Evolutionary conservation across 1,140 invertebrate genomes (phyloP), one percentile per base, ranked within the genome.

Genomic region (Drosophila subpulchrella): DNA sequence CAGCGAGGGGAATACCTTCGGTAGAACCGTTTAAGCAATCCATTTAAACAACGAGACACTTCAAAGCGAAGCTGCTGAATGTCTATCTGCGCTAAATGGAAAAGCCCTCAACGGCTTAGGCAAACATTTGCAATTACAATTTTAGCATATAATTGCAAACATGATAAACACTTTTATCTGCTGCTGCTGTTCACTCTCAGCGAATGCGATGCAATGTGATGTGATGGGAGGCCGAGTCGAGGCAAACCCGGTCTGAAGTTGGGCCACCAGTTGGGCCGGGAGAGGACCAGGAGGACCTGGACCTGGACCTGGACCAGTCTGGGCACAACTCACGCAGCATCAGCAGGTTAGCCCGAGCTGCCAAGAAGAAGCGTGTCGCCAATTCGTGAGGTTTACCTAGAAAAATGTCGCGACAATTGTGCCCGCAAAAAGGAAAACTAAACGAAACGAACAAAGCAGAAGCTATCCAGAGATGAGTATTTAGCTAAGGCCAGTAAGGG

Each of bases 301-400:
- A 46, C 8, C 42, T 10, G 11, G 47, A 48, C 13, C 47, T 30
- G 17, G 48, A 50, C 60, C 47, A 72, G 62, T 67, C 59, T 63
- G 59, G 55, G 68, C 70, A 79, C 84, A 73, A 70, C 75, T 86
- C 78, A 86, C 82, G 78, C 83, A 86, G 32, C 42, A 42, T 41
- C 50, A 57, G 67, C 67, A 71, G 84, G 78, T 89, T 83, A 46
- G 34, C 50, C 58, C 36, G 20, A 63, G 74, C 83, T 81, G 83
- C 82, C 77, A 72, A 86, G 81, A 77, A 91, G 90, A 91, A 91
- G 90, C 90, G 90, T 91, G 90, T 91, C 90, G 90, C 90, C 90
- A 91, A 91, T 91, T 91, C 90, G 89, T 91, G 90, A 91, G 89
- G 78, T 88, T 91, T 91, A 91, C 90, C 86, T 91, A 91, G 90